A percentile compares a stretch with the other conserved stretches of the same genome.
Evolutionary conservation across 37 sponge, comb jelly and placozoan species (phyloP).

Genomic region (Beroe ovata): DNA sequence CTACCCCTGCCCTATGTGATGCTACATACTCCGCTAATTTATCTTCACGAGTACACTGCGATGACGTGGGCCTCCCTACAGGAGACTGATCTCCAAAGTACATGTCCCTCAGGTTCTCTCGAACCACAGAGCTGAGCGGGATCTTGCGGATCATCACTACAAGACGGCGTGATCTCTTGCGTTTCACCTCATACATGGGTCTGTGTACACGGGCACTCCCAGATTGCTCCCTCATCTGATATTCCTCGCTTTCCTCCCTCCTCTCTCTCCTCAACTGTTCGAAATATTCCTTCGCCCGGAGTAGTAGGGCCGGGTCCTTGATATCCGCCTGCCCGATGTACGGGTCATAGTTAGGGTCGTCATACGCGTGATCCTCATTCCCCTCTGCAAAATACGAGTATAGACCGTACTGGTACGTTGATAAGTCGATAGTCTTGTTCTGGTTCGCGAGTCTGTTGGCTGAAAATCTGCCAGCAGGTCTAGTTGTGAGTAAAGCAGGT

Average conservation of each 20-base stretch:
- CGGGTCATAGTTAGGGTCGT: slow-evolving; percentile 51
- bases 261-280: not conserved
- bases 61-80: not conserved
- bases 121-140: not conserved
- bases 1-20: not conserved
- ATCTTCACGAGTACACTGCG: not conserved
- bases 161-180: not conserved
- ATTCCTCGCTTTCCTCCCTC: slow-evolving; percentile 23
- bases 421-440: slow-evolving; percentile 17
- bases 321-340: slow-evolving; percentile 6
- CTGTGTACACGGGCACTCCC: not conserved
- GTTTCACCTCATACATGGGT: slow-evolving; percentile 28
- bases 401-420: slow-evolving; percentile 42
- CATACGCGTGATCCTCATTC: not conserved
- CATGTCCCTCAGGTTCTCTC: not conserved
- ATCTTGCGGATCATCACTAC: not conserved
- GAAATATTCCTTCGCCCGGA: slow-evolving; percentile 12
- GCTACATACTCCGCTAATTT: not conserved
- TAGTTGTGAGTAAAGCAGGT: not conserved
- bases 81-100: not conserved
- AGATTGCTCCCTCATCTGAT: slow-evolving; percentile 12
- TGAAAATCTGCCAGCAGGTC: slow-evolving; percentile 42
- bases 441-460: not conserved
- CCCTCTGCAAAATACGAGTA: slow-evolving; percentile 60
- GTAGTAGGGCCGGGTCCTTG: slow-evolving; percentile 22